Evolutionary conservation across 2,797 vertebrate genomes (phyloP).

Genomic region (Sebastolobus altivelis): DNA sequence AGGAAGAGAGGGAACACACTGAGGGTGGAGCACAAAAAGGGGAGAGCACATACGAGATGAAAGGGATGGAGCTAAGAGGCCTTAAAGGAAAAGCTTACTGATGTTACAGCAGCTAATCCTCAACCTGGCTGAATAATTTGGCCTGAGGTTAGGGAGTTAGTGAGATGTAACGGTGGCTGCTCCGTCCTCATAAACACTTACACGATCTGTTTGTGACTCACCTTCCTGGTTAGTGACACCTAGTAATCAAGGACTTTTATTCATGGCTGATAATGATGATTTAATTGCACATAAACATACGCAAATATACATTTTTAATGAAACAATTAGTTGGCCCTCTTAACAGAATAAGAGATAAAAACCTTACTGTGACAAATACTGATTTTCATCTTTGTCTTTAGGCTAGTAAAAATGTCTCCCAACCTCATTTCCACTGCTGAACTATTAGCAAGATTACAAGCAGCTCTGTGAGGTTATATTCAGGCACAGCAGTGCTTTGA

Average conservation of each 20-base stretch:
- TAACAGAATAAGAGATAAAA: neutral
- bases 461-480: neutral
- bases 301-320: neutral
- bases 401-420: neutral
- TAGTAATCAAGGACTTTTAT: neutral
- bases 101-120: constrained; percentile 55
- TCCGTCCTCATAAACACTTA: neutral
- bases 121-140: constrained; percentile 43
- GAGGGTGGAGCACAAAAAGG: constrained; percentile 35
- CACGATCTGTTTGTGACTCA: constrained; percentile 26
- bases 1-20: constrained; percentile 32
- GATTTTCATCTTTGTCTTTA: neutral
- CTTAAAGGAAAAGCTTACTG: constrained; percentile 42
- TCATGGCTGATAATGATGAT: neutral
- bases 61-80: constrained; percentile 38
- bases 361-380: neutral
- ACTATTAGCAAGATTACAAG: neutral
- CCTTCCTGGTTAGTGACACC: constrained; percentile 21
- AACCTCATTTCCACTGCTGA: neutral
- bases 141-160: neutral
- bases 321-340: neutral
- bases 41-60: constrained; percentile 38
- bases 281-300: neutral
- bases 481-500: neutral
- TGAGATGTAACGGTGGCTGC: neutral